Evolutionary conservation across 2,113 vertebrate species (phyloP).

Genomic region (Equus przewalskii): DNA sequence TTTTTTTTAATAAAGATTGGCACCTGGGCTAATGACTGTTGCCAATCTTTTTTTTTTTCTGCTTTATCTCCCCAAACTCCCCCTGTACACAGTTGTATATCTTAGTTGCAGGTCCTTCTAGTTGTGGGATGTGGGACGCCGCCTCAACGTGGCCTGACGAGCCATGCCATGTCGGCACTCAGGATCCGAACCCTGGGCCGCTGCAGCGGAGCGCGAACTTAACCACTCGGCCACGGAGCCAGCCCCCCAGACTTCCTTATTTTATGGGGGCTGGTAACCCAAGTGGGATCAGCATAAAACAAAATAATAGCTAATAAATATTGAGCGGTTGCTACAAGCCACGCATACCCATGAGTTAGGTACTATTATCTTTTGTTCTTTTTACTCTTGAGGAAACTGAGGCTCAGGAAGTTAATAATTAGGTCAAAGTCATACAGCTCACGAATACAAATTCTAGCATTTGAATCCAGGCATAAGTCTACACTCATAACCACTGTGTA

Average conservation of each 20-base stretch:
- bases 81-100: too few species aligned
- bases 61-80: too few species aligned
- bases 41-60: too few species aligned
- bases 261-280: background rate
- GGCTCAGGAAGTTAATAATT: background rate
- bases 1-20: background rate
- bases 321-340: background rate
- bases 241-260: background rate
- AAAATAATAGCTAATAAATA: constrained; percentile 12
- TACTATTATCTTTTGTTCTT: background rate
- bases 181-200: too few species aligned
- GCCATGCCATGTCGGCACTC: too few species aligned
- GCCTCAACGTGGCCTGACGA: too few species aligned
- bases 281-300: background rate
- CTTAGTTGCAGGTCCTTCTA: too few species aligned
- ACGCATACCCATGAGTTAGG: background rate
- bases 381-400: background rate
- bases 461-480: background rate
- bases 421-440: background rate
- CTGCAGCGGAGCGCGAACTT: too few species aligned
- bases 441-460: background rate
- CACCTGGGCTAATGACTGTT: too few species aligned
- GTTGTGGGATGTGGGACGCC: too few species aligned
- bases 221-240: too few species aligned
- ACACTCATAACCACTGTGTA: background rate